phyloP scores from a whole-genome alignment of 2,888 invertebrate species.

The Ctenicera cuprea region DNA sequence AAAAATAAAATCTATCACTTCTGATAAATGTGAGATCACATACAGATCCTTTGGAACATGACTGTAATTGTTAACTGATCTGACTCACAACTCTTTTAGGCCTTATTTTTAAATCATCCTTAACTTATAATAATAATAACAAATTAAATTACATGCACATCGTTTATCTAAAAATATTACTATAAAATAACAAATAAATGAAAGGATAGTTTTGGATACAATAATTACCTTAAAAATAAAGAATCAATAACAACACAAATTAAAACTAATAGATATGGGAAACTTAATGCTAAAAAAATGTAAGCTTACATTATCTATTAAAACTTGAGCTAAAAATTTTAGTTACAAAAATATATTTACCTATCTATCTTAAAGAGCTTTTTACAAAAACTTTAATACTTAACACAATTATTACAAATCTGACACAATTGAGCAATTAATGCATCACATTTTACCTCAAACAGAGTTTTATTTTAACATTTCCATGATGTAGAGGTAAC shows the following conservation, averaged over 20 bases:
- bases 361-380: constrained; percentile 25
- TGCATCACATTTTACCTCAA: constrained; percentile 24
- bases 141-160: constrained; percentile 15
- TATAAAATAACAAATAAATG: constrained; percentile 25
- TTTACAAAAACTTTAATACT: constrained; percentile 26
- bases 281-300: constrained; percentile 34
- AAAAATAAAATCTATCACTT: not conserved
- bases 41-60: not conserved
- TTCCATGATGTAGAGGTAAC: constrained; percentile 78
- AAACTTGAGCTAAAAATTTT: constrained; percentile 41
- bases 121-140: no score
- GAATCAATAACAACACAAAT: constrained; percentile 14
- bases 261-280: constrained; percentile 24
- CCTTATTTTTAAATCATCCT: not conserved
- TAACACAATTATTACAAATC: constrained; percentile 29
- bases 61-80: not conserved
- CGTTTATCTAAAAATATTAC: constrained; percentile 19
- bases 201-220: constrained; percentile 5
- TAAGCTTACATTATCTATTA: constrained; percentile 22
- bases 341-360: constrained; percentile 41
- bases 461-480: constrained; percentile 58
- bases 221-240: not conserved
- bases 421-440: constrained; percentile 12
- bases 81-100: not conserved
- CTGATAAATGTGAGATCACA: constrained; percentile 3